Evolutionary conservation across 2,113 vertebrate species (phyloP).

Genomic region (Theristicus caerulescens): DNA sequence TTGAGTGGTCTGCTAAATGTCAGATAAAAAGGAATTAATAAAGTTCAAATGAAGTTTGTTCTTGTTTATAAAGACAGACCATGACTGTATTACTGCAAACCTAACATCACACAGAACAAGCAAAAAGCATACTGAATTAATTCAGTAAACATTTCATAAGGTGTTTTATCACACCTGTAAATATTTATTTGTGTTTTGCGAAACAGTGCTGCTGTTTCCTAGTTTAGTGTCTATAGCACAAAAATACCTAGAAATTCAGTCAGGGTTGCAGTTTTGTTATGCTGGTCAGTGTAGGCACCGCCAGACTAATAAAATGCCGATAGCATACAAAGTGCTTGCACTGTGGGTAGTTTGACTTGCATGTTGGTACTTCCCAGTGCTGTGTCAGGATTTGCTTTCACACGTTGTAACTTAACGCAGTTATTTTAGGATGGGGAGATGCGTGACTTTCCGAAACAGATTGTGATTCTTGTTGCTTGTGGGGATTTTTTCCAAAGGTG

Average conservation of each 20-base stretch:
- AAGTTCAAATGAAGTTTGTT: background rate
- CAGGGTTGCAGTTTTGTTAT: background rate
- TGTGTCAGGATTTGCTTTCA: background rate
- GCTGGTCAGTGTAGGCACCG: background rate
- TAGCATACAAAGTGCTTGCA: background rate
- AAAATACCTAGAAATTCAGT: background rate
- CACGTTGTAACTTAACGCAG: fast-evolving
- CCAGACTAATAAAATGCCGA: background rate
- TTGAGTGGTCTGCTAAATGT: background rate
- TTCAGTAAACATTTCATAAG: background rate
- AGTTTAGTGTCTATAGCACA: background rate
- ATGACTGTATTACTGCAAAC: background rate
- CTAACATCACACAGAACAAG: background rate
- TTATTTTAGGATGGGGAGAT: background rate
- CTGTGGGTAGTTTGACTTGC: background rate
- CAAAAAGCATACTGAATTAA: background rate
- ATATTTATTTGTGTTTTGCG: background rate
- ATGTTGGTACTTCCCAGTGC: background rate
- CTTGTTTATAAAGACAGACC: background rate
- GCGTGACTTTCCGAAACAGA: background rate
- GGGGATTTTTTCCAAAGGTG: background rate
- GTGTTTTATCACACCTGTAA: background rate
- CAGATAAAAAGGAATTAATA: background rate
- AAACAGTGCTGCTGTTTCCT: background rate
- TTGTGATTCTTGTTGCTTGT: background rate